Evolutionary conservation across 2,113 vertebrate genomes (phyloP).

Genomic region (Xiphophorus maculatus): DNA sequence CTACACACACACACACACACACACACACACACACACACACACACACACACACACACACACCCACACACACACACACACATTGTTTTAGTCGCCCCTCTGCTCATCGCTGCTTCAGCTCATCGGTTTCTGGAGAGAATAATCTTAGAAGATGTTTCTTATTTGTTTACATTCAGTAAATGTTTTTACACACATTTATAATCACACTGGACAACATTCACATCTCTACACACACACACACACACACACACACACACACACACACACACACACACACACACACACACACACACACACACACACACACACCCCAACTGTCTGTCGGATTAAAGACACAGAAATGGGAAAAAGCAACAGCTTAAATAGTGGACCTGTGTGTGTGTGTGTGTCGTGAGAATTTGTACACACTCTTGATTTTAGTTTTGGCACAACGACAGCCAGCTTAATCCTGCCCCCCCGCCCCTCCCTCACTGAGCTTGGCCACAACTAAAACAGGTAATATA

Average conservation of each 20-base stretch:
- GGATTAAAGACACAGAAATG: constrained; percentile 60
- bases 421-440: constrained; percentile 59
- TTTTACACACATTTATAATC: constrained; percentile 7
- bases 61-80: not conserved
- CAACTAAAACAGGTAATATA: constrained; percentile 70
- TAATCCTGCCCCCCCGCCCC: constrained; percentile 44
- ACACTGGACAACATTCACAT: not conserved
- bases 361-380: constrained; percentile 30
- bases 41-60: constrained; percentile 1
- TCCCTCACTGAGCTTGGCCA: constrained; percentile 56
- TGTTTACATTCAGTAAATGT: constrained; percentile 28
- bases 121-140: constrained; percentile 58
- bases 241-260: too few relatives aligned
- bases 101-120: constrained; percentile 34
- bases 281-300: too few relatives aligned
- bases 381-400: constrained; percentile 28
- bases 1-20: not conserved
- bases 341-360: constrained; percentile 55
- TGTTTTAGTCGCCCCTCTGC: constrained; percentile 28
- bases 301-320: constrained; percentile 3
- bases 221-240: not conserved
- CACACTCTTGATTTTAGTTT: constrained; percentile 38
- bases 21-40: constrained; percentile 6
- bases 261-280: too few relatives aligned
- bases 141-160: constrained; percentile 56